Percentiles rank a stretch among this genome's conserved stretches.
These are phyloP conservation scores for Schizotus pectinicornis DNA, from an alignment of 2,888 invertebrate genomes.

Conservation along the genomic window DNA sequence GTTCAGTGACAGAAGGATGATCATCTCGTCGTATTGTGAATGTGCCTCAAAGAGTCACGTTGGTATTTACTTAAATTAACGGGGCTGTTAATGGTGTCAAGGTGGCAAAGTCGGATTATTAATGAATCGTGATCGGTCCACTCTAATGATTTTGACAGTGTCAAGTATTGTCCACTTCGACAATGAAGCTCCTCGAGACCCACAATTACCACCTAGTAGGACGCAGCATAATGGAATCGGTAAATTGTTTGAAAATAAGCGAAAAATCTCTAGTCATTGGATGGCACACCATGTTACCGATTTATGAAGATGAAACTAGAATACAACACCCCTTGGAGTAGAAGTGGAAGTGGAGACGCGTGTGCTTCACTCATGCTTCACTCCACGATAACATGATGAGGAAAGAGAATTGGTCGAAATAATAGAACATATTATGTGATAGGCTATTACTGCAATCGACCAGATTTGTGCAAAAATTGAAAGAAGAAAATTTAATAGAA, in stretches of 20 bases:
- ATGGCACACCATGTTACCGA: too few species aligned
- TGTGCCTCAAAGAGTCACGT: background rate
- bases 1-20: constrained; percentile 32
- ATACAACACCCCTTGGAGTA: too few species aligned
- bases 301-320: too few species aligned
- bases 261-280: too few species aligned
- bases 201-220: constrained; percentile 15
- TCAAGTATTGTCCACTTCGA: background rate
- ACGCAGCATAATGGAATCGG: background rate
- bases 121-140: constrained; percentile 17
- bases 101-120: constrained; percentile 9
- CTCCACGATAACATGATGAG: too few species aligned
- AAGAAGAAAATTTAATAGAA: too few species aligned
- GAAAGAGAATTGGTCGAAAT: too few species aligned
- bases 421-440: too few species aligned
- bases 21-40: constrained; percentile 14
- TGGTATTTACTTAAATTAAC: constrained; percentile 11
- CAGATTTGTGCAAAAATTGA: too few species aligned
- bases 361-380: too few species aligned
- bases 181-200: constrained; percentile 16
- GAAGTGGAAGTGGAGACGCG: too few species aligned
- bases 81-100: constrained; percentile 9
- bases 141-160: constrained; percentile 10
- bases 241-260: background rate
- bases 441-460: too few species aligned